Conservation (phyloP, 23 tunicate genomes). For the Halocynthia aurantium region DNA sequence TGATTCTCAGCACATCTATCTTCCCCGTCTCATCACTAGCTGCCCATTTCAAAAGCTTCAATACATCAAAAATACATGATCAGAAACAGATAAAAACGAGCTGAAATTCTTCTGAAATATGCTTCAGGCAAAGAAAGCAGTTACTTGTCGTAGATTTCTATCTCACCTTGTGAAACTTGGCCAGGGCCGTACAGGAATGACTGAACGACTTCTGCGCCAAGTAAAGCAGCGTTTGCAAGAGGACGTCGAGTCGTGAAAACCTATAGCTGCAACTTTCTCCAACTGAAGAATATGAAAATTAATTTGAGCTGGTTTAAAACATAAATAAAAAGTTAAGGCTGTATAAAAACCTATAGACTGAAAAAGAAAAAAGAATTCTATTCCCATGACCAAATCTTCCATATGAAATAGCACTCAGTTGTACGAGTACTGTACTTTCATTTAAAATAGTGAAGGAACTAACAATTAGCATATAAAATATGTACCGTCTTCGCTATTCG, state of each 20-base stretch:
- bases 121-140: neutral
- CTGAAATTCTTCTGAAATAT: neutral
- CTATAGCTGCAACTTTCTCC: too few relatives aligned
- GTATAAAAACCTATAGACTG: too few relatives aligned
- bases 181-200: constrained; percentile 91
- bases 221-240: constrained; percentile 72
- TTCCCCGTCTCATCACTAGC: constrained; percentile 72
- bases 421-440: too few relatives aligned
- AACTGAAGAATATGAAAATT: too few relatives aligned
- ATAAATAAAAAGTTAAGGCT: too few relatives aligned
- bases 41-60: constrained; percentile 55
- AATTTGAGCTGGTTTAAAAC: too few relatives aligned
- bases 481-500: too few relatives aligned
- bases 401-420: too few relatives aligned
- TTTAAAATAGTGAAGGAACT: too few relatives aligned
- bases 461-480: too few relatives aligned
- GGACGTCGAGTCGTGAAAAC: constrained; percentile 48
- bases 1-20: constrained; percentile 46
- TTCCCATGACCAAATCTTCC: too few relatives aligned
- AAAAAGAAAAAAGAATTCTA: too few relatives aligned
- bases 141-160: neutral
- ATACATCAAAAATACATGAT: neutral
- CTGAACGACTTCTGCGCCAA: constrained; percentile 96
- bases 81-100: neutral
- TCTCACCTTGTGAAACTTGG: constrained; percentile 73